Conservation (phyloP, 2,797 vertebrate genomes). For the Loriculus beryllinus region DNA sequence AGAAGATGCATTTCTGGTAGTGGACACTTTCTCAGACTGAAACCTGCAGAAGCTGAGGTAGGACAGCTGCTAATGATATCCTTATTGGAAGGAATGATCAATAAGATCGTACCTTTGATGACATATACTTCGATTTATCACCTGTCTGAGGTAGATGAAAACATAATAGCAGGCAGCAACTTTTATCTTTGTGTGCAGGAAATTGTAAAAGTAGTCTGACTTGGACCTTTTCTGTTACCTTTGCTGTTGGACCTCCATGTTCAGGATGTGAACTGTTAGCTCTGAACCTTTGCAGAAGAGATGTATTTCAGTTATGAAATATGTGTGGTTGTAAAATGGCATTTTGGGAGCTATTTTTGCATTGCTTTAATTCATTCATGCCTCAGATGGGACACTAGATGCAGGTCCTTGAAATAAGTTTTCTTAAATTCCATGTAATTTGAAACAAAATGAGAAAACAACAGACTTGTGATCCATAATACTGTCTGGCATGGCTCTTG, state of each 20-base stretch:
- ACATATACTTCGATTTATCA: not conserved
- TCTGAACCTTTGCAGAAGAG: not conserved
- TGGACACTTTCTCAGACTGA: not conserved
- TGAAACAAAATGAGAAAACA: not conserved
- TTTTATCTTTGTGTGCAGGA: constrained; percentile 12
- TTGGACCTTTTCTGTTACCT: constrained; percentile 27
- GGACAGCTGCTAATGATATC: not conserved
- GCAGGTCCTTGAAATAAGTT: not conserved
- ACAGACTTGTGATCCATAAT: not conserved
- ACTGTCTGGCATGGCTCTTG: not conserved
- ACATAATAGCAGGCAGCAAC: not conserved
- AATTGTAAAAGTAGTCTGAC: constrained; percentile 11
- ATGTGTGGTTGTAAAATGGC: not conserved
- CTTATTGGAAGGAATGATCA: not conserved
- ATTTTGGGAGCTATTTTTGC: not conserved
- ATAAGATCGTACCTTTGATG: not conserved
- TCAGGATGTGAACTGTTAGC: constrained; percentile 16
- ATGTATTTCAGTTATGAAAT: not conserved
- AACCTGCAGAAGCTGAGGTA: constrained; percentile 43
- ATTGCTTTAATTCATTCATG: not conserved
- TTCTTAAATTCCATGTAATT: not conserved
- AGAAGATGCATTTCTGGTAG: not conserved
- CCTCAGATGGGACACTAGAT: not conserved
- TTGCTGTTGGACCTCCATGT: not conserved
- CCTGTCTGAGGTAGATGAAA: not conserved